Evolutionary conservation across 1,140 invertebrate genomes (phyloP), one percentile per base, ranked within the genome.

Genomic region (Macrotrachela quadricornifera): DNA sequence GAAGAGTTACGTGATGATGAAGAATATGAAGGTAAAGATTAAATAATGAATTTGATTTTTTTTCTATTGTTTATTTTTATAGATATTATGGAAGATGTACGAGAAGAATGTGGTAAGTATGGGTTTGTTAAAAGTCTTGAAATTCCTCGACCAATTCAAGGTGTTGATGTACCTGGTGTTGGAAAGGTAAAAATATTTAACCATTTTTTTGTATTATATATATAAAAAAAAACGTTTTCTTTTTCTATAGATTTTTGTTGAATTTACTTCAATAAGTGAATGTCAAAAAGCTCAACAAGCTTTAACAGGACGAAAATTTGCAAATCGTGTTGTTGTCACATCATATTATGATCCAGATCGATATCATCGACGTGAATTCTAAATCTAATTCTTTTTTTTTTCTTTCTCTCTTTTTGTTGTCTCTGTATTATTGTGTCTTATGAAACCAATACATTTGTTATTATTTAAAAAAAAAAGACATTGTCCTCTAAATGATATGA

Each of bases 251-350:
- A 87, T 97, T 17, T 97, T 94, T 73, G 86, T 99, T n/a, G 92
- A 99, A 72, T 99, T 97, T 68, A 86, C 84, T 71, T 85, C 85
- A 51, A 79, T 90, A 42, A 78, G 82, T 18, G 92, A 97, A 61
- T 95, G 91, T 69, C 91, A 97, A 68, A 94, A 92, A 64, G 94
- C 92, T 9, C 92, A 97, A 68, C 90, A 96, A 63, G 85, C 87
- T 4, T 73, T 99, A 4, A 91, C 92, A 43, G 94, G 94, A 47
- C 76, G 94, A 47, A 95, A 96, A 71, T 99, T 99, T 72, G 91
- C 87, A 61, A 94, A 94, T 70, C 77, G 91, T 51, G 90, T 97
- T 41, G 94, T 99, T 11, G 90, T 97, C 12, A 97, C 92, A 10
- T 96, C 90, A 1, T 99, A 94, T 71, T 96, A 88, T 69, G 91